phyloP scores from a whole-genome alignment of 2,888 invertebrate species.

The Drosophila testacea region DNA sequence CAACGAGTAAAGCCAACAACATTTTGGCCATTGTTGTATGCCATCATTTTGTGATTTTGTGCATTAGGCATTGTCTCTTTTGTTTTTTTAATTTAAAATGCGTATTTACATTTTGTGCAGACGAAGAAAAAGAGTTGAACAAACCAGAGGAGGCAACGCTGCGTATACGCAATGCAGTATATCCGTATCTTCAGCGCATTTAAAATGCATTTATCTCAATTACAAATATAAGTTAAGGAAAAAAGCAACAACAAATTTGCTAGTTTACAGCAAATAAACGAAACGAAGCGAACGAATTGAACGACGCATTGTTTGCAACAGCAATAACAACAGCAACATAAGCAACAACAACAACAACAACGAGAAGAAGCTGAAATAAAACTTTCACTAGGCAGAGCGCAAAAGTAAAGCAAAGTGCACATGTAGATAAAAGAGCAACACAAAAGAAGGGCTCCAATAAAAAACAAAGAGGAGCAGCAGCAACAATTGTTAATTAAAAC shows the following conservation, averaged over 20 bases:
- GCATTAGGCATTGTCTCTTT: conserved; percentile 56
- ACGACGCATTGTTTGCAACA: conserved; percentile 74
- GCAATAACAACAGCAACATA: conserved; percentile 14
- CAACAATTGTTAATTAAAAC: conserved; percentile 78
- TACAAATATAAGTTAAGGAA: conserved; percentile 36
- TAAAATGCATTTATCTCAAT: conserved; percentile 81
- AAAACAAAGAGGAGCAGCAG: conserved; percentile 32
- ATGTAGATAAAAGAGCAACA: conserved; percentile 51
- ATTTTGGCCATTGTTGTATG: conserved; percentile 43
- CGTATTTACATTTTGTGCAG: conserved; percentile 58
- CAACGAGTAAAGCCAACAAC: conserved; percentile 44
- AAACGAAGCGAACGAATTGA: conserved; percentile 58
- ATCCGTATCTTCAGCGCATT: conserved; percentile 64
- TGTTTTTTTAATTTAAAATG: conserved; percentile 35
- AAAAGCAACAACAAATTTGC: conserved; percentile 54
- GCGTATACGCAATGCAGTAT: conserved; percentile 62
- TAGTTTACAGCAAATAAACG: conserved; percentile 65
- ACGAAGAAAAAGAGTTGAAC: conserved; percentile 33
- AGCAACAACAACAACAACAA: conserved; percentile 6
- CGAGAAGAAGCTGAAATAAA: conserved; percentile 30
- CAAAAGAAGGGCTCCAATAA: conserved; percentile 48
- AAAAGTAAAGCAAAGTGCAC: conserved; percentile 69
- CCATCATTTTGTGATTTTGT: conserved; percentile 57
- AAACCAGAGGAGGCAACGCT: conserved; percentile 25
- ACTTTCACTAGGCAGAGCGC: conserved; percentile 71